A percentile compares a stretch with the other conserved stretches of the same genome.
Conservation (phyloP, 2,797 vertebrate species). For the Pelodytes ibericus region DNA sequence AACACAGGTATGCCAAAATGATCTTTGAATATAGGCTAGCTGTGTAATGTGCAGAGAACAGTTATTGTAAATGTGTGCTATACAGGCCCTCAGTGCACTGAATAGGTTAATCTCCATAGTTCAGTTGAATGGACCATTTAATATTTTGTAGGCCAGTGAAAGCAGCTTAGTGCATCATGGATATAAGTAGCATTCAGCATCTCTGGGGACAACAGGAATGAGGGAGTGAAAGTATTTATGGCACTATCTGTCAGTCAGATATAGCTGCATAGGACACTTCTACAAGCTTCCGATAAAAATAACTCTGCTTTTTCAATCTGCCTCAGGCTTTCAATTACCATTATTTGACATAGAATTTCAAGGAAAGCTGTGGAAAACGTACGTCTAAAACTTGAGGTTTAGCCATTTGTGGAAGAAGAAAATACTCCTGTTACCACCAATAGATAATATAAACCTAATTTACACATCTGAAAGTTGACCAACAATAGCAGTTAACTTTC, state of each 20-base stretch:
- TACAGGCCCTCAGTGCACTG: background rate
- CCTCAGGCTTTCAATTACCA: slow-evolving; percentile 51
- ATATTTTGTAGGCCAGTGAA: slow-evolving; percentile 38
- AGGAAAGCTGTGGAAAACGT: slow-evolving; percentile 26
- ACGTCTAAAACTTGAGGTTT: slow-evolving; percentile 33
- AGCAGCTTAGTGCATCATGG: slow-evolving; percentile 50
- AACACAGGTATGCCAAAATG: background rate
- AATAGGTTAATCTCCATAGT: slow-evolving; percentile 43
- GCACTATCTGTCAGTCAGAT: slow-evolving; percentile 54
- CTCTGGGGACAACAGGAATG: slow-evolving; percentile 40
- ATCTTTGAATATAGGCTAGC: background rate
- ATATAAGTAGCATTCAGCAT: slow-evolving; percentile 43
- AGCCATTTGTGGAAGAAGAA: background rate
- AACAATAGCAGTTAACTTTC: background rate
- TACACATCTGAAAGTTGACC: background rate
- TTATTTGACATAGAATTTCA: slow-evolving; percentile 47
- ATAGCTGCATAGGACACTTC: slow-evolving; percentile 32
- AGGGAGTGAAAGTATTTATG: slow-evolving; percentile 52
- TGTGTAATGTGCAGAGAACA: background rate
- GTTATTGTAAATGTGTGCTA: background rate
- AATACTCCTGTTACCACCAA: background rate
- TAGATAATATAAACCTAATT: background rate
- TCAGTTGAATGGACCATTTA: slow-evolving; percentile 36
- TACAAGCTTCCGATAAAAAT: slow-evolving; percentile 52
- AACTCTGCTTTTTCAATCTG: slow-evolving; percentile 39